A percentile compares a stretch with the other conserved stretches of the same genome.
Conservation (phyloP, 2,797 vertebrate species). For the Ispidina picta region DNA sequence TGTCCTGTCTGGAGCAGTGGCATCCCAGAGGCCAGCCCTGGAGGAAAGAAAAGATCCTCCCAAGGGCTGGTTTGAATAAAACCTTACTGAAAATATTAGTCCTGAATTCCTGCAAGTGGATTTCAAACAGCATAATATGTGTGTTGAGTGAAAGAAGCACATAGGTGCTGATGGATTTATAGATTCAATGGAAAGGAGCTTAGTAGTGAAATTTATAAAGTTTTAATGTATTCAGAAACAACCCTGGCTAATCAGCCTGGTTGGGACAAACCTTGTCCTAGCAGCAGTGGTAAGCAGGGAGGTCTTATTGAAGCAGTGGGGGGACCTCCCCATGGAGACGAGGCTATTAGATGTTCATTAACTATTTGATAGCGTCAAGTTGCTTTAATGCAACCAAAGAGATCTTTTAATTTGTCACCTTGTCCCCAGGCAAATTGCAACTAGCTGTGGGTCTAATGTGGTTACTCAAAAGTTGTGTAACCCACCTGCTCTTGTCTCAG, state of each 20-base stretch:
- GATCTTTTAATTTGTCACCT: background rate
- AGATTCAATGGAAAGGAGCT: background rate
- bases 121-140: fast-evolving
- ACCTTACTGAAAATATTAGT: background rate
- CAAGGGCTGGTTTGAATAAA: background rate
- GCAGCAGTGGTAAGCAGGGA: background rate
- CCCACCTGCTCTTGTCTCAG: background rate
- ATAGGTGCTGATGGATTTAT: background rate
- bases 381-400: background rate
- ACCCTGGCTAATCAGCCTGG: background rate
- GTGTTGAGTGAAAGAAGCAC: background rate
- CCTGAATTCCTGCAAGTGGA: background rate
- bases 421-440: background rate
- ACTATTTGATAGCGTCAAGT: background rate
- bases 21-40: background rate
- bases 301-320: background rate
- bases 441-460: background rate
- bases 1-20: fast-evolving
- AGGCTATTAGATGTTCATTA: background rate
- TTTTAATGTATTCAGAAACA: background rate
- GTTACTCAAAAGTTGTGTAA: background rate
- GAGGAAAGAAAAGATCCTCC: background rate
- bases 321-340: fast-evolving
- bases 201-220: background rate
- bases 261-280: background rate